These are phyloP conservation scores for Zaprionus vittiger DNA, from an alignment of 1,140 invertebrate genomes.

Conservation along the genomic window DNA sequence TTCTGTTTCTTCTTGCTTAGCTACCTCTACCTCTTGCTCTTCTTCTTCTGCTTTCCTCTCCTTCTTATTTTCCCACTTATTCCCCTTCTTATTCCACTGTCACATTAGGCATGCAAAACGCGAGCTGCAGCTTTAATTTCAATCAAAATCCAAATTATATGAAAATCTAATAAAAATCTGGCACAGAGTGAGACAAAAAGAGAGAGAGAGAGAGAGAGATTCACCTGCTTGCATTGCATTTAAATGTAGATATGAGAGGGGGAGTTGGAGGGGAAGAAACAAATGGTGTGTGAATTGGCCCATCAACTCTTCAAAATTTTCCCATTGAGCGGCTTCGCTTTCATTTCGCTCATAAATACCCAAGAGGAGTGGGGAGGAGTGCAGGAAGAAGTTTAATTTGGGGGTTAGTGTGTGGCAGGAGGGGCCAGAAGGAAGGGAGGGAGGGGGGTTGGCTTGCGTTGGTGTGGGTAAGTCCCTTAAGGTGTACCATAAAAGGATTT, in stretches of 20 bases:
- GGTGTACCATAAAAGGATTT: conserved; percentile 50
- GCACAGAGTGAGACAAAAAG: neutral
- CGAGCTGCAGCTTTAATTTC: conserved; percentile 71
- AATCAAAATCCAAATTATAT: conserved; percentile 80
- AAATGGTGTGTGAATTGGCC: conserved; percentile 60
- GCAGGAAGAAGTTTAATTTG: no score
- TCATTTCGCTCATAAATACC: conserved; percentile 45
- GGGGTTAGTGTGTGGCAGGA: no score
- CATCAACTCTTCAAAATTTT: conserved; percentile 69
- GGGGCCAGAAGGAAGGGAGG: no score
- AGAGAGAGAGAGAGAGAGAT: conserved; percentile 35
- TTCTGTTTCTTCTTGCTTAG: neutral
- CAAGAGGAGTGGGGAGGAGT: neutral
- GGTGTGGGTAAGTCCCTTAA: conserved; percentile 33
- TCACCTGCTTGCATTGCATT: conserved; percentile 48
- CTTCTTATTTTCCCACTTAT: conserved; percentile 17
- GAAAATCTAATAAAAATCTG: conserved; percentile 75
- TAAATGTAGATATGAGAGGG: conserved; percentile 6
- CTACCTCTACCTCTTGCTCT: neutral
- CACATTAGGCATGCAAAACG: conserved; percentile 66
- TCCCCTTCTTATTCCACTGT: neutral
- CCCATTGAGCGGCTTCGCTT: conserved; percentile 40
- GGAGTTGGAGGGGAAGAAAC: neutral
- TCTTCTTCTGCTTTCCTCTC: neutral
- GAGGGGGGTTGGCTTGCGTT: no score